Evolutionary conservation across 2,113 vertebrate genomes (phyloP).

Genomic region (Leptodactylus fuscus): DNA sequence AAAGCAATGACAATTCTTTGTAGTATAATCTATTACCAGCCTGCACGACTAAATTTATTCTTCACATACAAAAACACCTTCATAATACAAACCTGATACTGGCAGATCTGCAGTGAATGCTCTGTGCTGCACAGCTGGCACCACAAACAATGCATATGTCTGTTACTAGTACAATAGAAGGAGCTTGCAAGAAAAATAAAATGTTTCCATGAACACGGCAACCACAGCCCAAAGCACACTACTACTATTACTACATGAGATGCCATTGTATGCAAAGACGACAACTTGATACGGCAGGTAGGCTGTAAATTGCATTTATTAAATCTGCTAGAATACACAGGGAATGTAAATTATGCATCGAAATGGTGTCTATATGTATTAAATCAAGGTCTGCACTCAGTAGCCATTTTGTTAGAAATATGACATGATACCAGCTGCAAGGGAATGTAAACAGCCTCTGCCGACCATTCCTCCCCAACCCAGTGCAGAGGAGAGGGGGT

Average conservation of each 20-base stretch:
- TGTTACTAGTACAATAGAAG: background rate
- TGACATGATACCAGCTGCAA: slow-evolving; percentile 66
- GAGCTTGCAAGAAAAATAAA: background rate
- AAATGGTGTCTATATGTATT: slow-evolving; percentile 9
- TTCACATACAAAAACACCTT: background rate
- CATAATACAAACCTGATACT: background rate
- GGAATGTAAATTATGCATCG: background rate
- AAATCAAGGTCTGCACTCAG: slow-evolving; percentile 64
- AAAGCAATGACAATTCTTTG: background rate
- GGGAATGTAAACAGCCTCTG: slow-evolving; percentile 68
- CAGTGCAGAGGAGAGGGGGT: slow-evolving; percentile 36
- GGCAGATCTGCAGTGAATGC: slow-evolving; percentile 1
- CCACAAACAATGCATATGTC: slow-evolving; percentile 1
- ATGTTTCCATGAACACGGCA: background rate
- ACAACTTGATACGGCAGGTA: background rate
- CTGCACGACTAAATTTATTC: background rate
- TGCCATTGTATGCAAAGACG: background rate
- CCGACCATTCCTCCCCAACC: slow-evolving; percentile 52
- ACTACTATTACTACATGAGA: background rate
- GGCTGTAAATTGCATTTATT: background rate
- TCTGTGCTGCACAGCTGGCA: background rate
- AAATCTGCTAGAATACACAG: background rate
- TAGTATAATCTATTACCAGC: background rate
- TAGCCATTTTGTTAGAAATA: slow-evolving; percentile 75
- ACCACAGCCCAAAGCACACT: background rate